Evolutionary conservation across 2,888 invertebrate species (phyloP).

Genomic region (Microplitis deprimator): DNA sequence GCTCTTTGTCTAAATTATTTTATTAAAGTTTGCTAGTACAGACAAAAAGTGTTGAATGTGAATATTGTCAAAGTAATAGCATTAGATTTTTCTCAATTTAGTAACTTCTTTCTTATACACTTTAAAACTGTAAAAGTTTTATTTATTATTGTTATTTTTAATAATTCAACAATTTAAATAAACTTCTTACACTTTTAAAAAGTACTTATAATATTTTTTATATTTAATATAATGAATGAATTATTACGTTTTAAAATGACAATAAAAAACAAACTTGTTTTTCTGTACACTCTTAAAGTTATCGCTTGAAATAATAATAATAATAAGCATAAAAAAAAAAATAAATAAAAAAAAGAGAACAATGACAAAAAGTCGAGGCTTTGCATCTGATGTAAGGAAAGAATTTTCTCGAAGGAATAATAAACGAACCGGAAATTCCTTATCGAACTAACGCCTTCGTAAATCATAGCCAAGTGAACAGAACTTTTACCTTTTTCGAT

Average conservation of each 20-base stretch:
- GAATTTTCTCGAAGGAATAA: slow-evolving; percentile 31
- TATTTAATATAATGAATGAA: background rate
- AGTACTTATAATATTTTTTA: slow-evolving; percentile 17
- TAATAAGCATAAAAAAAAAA: background rate
- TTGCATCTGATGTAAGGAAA: slow-evolving; percentile 26
- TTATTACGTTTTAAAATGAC: background rate
- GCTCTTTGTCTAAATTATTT: background rate
- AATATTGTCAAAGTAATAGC: slow-evolving; percentile 31
- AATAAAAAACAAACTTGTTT: too few relatives aligned
- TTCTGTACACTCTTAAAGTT: too few relatives aligned
- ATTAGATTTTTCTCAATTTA: slow-evolving; percentile 21
- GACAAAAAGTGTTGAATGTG: slow-evolving; percentile 16
- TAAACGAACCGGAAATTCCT: slow-evolving; percentile 42
- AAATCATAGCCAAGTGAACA: slow-evolving; percentile 39
- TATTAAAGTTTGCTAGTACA: slow-evolving; percentile 13
- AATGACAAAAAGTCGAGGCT: slow-evolving; percentile 8
- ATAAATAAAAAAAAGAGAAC: background rate
- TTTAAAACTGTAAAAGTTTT: background rate
- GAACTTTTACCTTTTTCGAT: slow-evolving; percentile 40
- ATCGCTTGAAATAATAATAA: background rate
- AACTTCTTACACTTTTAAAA: slow-evolving; percentile 1
- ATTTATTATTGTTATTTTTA: background rate
- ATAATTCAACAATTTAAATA: slow-evolving; percentile 10
- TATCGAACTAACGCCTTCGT: slow-evolving; percentile 39
- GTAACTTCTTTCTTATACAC: background rate